Evolutionary conservation across 2,888 invertebrate genomes (phyloP), one percentile per base, ranked within the genome.

Genomic region (Panopea generosa): DNA sequence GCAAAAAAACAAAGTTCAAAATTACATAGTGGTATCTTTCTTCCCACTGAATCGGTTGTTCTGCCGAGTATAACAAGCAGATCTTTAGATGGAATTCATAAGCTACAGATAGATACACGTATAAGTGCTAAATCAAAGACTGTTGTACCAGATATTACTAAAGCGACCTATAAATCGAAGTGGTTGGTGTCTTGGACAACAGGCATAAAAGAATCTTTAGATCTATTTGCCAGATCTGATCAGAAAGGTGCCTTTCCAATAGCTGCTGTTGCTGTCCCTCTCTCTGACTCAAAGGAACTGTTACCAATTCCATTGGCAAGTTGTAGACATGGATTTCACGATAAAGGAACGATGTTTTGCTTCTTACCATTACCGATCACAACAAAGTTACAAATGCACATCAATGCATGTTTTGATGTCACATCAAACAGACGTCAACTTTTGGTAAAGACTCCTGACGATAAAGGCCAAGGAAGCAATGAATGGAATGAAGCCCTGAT

Each of bases 331-430:
- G 83, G 84, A 22, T 85, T 83, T 68, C 83, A 86, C 67, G 40
- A 47, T 22, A 56, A 49, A 22, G 84, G 84, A 6, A 82, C 77
- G 38, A 33, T 90, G 1, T 92, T 90, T 78, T 89, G 90, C 66
- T 91, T 84, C 67, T 70, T 91, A 18, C 92, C 92, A 2, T 75
- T 91, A 22, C 90, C 91, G 18, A 79, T 89, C n/a, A 67, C 77
- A 43, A 85, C 83, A 3, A 77, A 77, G 0, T 78, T 90, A 6
- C 85, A 87, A 9, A 78, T 90, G 16, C 90, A 90, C 62, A 75
- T 91, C 29, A 91, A 91, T 77, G 91, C 87, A 0, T 82, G 86
- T 11, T 92, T 92, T 85, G 40, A 89, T 24, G 83, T 91, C 2
- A 86, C 86, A 18, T 86, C 90, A 11, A 86, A 90, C 55, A 63